These are phyloP conservation scores for Andrena praecox DNA, from an alignment of 2,888 invertebrate species.

Conservation along the genomic window DNA sequence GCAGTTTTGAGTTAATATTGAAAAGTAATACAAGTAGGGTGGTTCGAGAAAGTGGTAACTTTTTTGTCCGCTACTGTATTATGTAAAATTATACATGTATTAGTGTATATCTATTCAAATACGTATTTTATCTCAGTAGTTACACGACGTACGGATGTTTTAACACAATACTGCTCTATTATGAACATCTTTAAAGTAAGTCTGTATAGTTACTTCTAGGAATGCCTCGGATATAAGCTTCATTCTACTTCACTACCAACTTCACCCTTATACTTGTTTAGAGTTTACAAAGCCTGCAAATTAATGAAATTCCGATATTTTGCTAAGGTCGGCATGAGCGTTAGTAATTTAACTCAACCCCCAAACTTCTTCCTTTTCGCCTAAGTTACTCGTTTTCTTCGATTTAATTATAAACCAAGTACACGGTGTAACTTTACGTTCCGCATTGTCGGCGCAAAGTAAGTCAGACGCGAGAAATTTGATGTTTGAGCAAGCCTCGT, in stretches of 20 bases:
- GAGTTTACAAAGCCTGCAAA: not conserved
- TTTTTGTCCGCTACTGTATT: no score
- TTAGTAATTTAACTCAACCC: no score
- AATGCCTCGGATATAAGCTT: constrained; percentile 1
- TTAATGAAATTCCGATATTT: constrained; percentile 6
- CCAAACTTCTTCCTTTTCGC: not conserved
- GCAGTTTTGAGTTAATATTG: no score
- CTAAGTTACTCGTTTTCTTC: not conserved
- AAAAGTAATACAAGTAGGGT: no score
- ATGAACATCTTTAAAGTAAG: not conserved
- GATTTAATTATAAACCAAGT: not conserved
- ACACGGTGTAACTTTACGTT: not conserved
- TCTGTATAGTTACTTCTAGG: not conserved
- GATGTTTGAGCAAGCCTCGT: no score
- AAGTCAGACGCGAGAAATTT: no score
- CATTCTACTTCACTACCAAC: not conserved
- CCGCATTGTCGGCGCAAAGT: no score
- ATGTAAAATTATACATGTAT: not conserved
- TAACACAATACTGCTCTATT: not conserved
- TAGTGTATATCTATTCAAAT: not conserved
- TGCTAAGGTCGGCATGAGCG: no score
- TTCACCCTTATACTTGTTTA: constrained; percentile 12
- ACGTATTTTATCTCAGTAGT: constrained; percentile 51
- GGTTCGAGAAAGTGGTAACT: no score
- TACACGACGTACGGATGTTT: not conserved